Conservation (phyloP, 2,113 vertebrate genomes). For the Otis tarda region DNA sequence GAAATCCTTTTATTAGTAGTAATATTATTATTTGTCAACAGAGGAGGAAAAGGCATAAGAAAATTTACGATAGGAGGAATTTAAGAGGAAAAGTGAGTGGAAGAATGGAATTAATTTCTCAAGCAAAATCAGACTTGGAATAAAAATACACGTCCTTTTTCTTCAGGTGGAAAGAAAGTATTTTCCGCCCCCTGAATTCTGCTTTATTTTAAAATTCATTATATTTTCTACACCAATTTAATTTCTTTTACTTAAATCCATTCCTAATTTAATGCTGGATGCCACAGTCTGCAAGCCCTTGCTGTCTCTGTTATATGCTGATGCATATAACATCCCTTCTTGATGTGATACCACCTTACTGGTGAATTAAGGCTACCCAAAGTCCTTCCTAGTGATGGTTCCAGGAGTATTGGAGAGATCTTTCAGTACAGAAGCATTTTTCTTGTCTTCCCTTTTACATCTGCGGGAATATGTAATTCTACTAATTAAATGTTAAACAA, state of each 20-base stretch:
- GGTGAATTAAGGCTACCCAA: not conserved
- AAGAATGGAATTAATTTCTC: not conserved
- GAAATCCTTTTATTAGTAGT: not conserved
- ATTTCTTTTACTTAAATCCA: not conserved
- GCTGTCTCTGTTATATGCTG: not conserved
- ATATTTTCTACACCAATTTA: not conserved
- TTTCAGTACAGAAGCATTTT: not conserved
- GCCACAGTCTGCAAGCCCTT: not conserved
- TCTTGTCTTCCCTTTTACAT: not conserved
- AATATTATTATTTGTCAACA: not conserved
- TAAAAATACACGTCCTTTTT: not conserved
- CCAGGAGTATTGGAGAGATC: not conserved
- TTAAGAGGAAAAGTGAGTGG: not conserved
- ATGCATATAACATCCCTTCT: not conserved
- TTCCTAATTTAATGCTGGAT: not conserved
- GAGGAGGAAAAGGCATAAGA: not conserved
- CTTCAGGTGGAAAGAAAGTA: not conserved
- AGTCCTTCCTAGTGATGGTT: not conserved
- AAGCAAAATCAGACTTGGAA: not conserved
- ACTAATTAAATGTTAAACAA: slow-evolving; percentile 14
- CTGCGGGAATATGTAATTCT: not conserved
- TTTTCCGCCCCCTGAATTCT: not conserved
- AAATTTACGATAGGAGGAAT: not conserved
- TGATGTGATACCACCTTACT: not conserved
- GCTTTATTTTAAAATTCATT: not conserved